Conservation (phyloP, 2,888 invertebrate species). For the Epistrophe eligans region DNA sequence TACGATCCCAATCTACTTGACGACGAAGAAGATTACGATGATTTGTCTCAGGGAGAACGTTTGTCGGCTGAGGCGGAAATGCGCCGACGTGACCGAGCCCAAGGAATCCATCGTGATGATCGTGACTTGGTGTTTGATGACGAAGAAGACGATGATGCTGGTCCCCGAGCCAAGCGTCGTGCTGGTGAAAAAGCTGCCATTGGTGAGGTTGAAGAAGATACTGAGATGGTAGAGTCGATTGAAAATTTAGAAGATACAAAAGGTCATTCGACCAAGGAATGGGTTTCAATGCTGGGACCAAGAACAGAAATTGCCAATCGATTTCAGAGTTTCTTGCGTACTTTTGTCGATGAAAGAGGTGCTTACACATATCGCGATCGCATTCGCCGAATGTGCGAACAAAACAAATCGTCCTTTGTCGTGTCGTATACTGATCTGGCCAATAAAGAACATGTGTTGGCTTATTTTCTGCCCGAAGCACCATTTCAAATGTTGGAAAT, state of each 20-base stretch:
- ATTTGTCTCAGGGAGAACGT: constrained; percentile 94
- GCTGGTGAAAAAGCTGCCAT: constrained; percentile 95
- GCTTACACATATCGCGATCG: constrained; percentile 96
- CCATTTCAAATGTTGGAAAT: constrained; percentile 98
- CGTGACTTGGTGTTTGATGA: constrained; percentile 96
- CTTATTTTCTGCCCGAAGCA: constrained; percentile 98
- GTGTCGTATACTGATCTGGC: constrained; percentile 97
- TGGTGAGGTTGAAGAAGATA: constrained; percentile 89
- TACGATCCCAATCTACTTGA: constrained; percentile 95
- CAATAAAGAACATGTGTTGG: constrained; percentile 95
- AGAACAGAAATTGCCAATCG: constrained; percentile 97
- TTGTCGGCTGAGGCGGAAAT: constrained; percentile 96
- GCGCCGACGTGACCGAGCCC: constrained; percentile 92
- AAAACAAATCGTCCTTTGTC: constrained; percentile 94
- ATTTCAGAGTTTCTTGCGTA: constrained; percentile 96
- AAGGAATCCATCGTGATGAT: constrained; percentile 90
- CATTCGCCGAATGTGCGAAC: constrained; percentile 97
- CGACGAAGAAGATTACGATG: constrained; percentile 92
- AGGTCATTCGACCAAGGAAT: constrained; percentile 96
- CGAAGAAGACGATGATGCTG: constrained; percentile 89
- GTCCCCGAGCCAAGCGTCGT: constrained; percentile 88
- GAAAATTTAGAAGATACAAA: constrained; percentile 99
- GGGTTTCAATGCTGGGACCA: constrained; percentile 98
- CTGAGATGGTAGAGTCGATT: constrained; percentile 96
- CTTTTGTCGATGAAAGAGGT: constrained; percentile 93